Percentiles rank a stretch among this genome's conserved stretches.
These are phyloP conservation scores for Emydocephalus ijimae DNA, from an alignment of 2,113 vertebrate species.

Conservation along the genomic window DNA sequence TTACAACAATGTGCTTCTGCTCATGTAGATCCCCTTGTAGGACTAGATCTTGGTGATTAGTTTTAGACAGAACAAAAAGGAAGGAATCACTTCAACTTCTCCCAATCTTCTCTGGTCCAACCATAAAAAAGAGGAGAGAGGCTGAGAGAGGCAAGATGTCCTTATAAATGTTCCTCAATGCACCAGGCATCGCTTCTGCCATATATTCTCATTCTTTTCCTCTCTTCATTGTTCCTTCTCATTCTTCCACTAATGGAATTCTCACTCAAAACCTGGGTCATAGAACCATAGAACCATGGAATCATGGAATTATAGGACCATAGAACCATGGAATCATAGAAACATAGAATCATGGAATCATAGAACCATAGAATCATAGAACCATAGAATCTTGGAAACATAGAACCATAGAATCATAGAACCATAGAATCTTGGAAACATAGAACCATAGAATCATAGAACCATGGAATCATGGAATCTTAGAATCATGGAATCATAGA, in stretches of 20 bases:
- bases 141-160: neutral
- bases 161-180: neutral
- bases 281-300: accelerated
- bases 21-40: neutral
- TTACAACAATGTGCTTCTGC: neutral
- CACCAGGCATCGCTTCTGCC: neutral
- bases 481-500: no score
- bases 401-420: no score
- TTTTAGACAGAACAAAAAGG: neutral
- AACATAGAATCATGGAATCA: no score
- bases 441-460: no score
- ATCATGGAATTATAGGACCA: no score
- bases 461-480: no score
- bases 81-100: neutral
- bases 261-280: neutral
- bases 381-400: no score
- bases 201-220: neutral
- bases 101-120: neutral
- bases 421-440: no score
- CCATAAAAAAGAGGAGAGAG: neutral
- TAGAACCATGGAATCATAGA: no score
- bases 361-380: no score
- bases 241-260: neutral
- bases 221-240: neutral
- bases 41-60: neutral